Base-by-base conservation (phyloP, 2,888 invertebrate species). In the Brachycybe producta region DNA sequence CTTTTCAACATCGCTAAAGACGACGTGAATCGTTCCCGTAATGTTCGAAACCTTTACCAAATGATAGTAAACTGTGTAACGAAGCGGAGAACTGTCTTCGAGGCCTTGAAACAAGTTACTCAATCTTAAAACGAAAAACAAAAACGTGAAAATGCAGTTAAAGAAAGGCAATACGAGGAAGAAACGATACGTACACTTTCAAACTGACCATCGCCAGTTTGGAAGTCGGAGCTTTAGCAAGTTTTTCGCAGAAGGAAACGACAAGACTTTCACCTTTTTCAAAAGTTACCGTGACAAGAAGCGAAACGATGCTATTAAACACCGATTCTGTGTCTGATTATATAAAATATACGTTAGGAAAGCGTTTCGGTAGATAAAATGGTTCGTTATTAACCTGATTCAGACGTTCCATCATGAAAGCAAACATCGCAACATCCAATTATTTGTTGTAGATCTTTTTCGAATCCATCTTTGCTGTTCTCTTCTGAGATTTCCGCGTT, bases 401-500 rank as follows among this genome's bases (percentile, higher is more conserved):
- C 54, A 11, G 52, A n/a, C n/a, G n/a, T 49, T 21, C 48, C 55
- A 23, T 64, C 61, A 62, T 84, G 84, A 70, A 92, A 91, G 66
- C 90, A 87, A 40, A 84, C 79, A 69, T 91, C 90, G 65, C 90
- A 91, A 7, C 90, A 91, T 49, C 85, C 86, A 60, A 94, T 88
- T 57, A 92, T 90, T 70, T 94, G 87, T 64, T 86, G 84, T 59
- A 94, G 73, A 72, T 94, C 91, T 74, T 88, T 88, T 67, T 88
- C 87, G 57, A 88, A 82, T 21, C 17, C 21, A 19, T 87, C 90
- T 70, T 85, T 85, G 0, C 85, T 85, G 62, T 86, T 85, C 62
- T 91, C 90, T 62, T 86, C 86, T 0, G 87, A 84, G 58, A 94
- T 90, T 70, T 90, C 88, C 23, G 91, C 92, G n/a, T 92, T 94